A percentile compares a stretch with the other conserved stretches of the same genome.
phyloP scores from a whole-genome alignment of 2,888 invertebrate species.

The Actias luna region DNA sequence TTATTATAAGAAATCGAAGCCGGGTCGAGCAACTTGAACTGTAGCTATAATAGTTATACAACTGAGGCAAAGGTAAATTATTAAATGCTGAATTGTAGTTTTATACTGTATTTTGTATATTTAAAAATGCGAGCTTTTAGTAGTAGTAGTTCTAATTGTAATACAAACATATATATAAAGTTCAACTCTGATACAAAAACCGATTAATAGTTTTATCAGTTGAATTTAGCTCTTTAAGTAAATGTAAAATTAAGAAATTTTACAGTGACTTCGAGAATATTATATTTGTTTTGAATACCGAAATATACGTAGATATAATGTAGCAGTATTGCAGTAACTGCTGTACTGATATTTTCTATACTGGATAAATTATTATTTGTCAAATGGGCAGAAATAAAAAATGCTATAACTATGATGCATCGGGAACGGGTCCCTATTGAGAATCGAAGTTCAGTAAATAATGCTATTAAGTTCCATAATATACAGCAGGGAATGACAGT shows the following conservation, averaged over 20 bases:
- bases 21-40: no score
- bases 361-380: conserved; percentile 59
- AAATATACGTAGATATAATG: not conserved
- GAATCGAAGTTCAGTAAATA: conserved; percentile 67
- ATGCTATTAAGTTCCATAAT: conserved; percentile 74
- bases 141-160: no score
- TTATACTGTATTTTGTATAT: no score
- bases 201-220: not conserved
- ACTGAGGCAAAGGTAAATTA: no score
- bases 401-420: conserved; percentile 43
- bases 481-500: conserved; percentile 58
- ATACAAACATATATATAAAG: no score
- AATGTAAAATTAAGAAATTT: not conserved
- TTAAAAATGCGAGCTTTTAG: no score
- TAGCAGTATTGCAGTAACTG: not conserved
- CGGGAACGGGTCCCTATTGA: conserved; percentile 52
- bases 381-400: conserved; percentile 60
- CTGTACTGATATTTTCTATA: not conserved
- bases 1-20: no score
- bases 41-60: no score
- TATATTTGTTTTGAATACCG: not conserved
- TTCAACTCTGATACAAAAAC: not conserved
- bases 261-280: not conserved
- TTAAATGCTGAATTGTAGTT: no score
- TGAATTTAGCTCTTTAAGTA: not conserved